These are phyloP conservation scores for Erethizon dorsatum DNA, from an alignment of 2,797 vertebrate genomes.

Conservation along the genomic window DNA sequence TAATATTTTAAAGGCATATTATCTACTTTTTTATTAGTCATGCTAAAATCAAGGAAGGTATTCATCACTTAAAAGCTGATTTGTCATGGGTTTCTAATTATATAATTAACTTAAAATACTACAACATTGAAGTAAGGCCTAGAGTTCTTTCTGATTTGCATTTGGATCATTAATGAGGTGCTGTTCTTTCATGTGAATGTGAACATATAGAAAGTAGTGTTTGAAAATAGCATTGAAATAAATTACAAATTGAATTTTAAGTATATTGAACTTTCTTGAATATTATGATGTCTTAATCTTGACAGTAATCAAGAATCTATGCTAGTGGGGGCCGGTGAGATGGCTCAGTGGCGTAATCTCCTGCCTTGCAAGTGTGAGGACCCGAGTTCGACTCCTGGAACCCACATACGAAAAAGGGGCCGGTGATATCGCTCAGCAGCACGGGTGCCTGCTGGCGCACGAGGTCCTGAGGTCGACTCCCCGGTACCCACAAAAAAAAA, in stretches of 20 bases:
- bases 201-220: constrained; percentile 23
- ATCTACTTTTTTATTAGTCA: constrained; percentile 35
- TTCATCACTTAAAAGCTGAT: not conserved
- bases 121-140: constrained; percentile 18
- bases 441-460: too few species aligned
- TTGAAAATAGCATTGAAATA: constrained; percentile 62
- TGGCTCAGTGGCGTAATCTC: too few species aligned
- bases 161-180: constrained; percentile 30
- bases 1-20: constrained; percentile 60
- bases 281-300: constrained; percentile 50
- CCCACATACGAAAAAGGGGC: too few species aligned
- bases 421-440: too few species aligned
- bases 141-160: not conserved
- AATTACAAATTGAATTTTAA: not conserved
- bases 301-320: constrained; percentile 32
- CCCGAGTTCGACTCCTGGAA: too few species aligned
- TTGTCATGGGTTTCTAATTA: constrained; percentile 52
- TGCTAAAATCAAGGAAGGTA: constrained; percentile 19
- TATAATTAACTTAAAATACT: constrained; percentile 10
- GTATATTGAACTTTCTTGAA: constrained; percentile 41
- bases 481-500: too few species aligned
- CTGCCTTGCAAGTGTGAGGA: too few species aligned
- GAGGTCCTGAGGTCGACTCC: too few species aligned
- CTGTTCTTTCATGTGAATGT: constrained; percentile 29
- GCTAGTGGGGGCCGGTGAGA: too few species aligned